A percentile compares a stretch with the other conserved stretches of the same genome.
Evolutionary conservation across 1,140 invertebrate species (phyloP).

Genomic region (Lethrus apterus): DNA sequence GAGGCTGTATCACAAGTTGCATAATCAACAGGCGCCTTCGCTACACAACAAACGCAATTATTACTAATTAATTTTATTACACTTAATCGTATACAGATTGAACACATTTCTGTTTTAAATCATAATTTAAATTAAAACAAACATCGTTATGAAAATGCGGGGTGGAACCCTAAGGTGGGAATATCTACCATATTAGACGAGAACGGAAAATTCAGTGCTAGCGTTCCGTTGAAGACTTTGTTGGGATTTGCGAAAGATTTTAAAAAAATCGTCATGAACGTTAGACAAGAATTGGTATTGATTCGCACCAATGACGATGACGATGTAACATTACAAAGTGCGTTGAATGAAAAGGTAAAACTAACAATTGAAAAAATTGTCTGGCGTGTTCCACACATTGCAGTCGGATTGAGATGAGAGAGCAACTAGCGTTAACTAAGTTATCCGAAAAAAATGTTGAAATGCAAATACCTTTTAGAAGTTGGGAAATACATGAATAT

Average conservation of each 20-base stretch:
- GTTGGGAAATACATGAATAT: conserved; percentile 10
- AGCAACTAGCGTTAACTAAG: conserved; percentile 19
- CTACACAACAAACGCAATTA: too few relatives aligned
- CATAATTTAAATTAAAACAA: too few relatives aligned
- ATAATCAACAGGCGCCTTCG: too few relatives aligned
- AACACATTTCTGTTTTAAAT: too few relatives aligned
- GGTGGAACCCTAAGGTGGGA: conserved; percentile 6
- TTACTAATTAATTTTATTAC: too few relatives aligned
- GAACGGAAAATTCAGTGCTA: conserved; percentile 17
- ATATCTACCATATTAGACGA: background rate
- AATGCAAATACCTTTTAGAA: conserved; percentile 18
- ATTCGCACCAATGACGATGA: conserved; percentile 20
- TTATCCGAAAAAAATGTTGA: conserved; percentile 15
- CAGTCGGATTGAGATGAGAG: conserved; percentile 2
- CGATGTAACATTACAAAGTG: too few relatives aligned
- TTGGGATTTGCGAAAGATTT: conserved; percentile 20
- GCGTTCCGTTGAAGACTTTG: conserved; percentile 18
- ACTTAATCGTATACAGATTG: too few relatives aligned
- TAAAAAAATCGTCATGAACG: conserved; percentile 20
- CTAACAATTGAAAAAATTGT: conserved; percentile 11
- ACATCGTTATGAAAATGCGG: conserved; percentile 19
- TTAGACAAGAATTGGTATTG: conserved; percentile 20
- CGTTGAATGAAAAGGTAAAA: conserved; percentile 1
- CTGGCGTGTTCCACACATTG: conserved; percentile 20
- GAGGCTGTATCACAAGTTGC: too few relatives aligned